Percentiles rank a stretch among this genome's conserved stretches.
Evolutionary conservation across 2,888 invertebrate species (phyloP).

Genomic region (Eumacrocentrus americanus): DNA sequence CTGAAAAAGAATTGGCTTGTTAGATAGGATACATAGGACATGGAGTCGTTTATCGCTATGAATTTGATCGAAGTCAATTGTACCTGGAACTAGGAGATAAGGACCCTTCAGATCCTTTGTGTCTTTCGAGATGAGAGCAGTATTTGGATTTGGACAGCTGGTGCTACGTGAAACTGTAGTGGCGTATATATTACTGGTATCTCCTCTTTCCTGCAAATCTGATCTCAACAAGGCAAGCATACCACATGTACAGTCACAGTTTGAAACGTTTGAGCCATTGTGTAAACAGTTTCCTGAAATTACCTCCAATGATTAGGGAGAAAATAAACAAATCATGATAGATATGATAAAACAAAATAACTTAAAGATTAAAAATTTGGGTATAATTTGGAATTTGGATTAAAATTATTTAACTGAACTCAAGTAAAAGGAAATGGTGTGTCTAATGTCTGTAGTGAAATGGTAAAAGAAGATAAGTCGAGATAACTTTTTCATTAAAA

Average conservation of each 20-base stretch:
- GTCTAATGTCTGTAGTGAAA: no score
- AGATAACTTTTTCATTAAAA: no score
- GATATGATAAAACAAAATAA: no score
- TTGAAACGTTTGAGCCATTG: conserved; percentile 51
- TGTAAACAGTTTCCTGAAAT: not conserved
- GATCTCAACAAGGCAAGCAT: conserved; percentile 60
- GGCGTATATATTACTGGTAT: conserved; percentile 42
- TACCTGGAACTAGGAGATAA: conserved; percentile 68
- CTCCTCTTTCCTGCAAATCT: conserved; percentile 61
- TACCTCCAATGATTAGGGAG: no score
- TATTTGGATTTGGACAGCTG: conserved; percentile 60
- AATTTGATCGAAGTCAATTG: conserved; percentile 46
- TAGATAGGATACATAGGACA: conserved; percentile 6
- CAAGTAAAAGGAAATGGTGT: no score
- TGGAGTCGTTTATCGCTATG: not conserved
- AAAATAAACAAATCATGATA: no score
- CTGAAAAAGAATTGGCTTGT: no score
- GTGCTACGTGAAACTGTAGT: conserved; percentile 54
- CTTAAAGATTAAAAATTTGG: no score
- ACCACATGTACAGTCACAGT: conserved; percentile 60
- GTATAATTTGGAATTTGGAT: no score
- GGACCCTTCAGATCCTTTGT: conserved; percentile 65
- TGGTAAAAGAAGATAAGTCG: no score
- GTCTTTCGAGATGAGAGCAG: conserved; percentile 58
- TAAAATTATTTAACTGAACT: no score